Conservation (phyloP, 2,888 invertebrate species). For the Lasioglossum malachurum region DNA sequence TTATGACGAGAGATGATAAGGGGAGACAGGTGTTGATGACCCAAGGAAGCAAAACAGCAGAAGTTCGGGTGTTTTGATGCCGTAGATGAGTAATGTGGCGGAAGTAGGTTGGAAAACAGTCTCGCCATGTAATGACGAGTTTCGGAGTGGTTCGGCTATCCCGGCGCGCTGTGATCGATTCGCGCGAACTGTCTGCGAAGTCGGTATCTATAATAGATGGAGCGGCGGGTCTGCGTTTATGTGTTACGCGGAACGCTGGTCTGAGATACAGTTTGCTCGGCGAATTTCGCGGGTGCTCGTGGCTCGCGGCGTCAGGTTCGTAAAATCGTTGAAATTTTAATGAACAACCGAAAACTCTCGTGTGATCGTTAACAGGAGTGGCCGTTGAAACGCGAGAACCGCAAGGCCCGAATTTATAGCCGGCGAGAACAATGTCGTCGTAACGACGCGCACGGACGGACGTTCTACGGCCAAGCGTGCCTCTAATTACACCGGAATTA, state of each 20-base stretch:
- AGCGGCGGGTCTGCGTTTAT: not conserved
- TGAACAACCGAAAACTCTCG: conserved; percentile 60
- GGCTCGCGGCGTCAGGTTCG: not conserved
- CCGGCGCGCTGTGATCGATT: not conserved
- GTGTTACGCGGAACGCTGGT: not conserved
- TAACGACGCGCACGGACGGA: conserved; percentile 59
- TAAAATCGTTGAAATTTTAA: conserved; percentile 55
- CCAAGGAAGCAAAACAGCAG: not conserved
- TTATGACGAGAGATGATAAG: not conserved
- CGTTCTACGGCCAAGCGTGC: conserved; percentile 54
- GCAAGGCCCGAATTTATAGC: conserved; percentile 66
- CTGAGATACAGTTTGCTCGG: not conserved
- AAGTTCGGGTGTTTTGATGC: not conserved
- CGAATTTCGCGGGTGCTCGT: not conserved
- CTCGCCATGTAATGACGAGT: not conserved
- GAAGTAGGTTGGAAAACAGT: not conserved
- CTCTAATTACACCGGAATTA: conserved; percentile 73
- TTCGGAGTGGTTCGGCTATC: not conserved
- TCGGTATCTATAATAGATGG: not conserved
- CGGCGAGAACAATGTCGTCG: conserved; percentile 67
- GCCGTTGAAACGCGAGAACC: conserved; percentile 44
- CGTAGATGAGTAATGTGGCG: not conserved
- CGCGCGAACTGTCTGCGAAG: not conserved
- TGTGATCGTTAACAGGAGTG: conserved; percentile 60
- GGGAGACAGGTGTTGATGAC: not conserved